A percentile compares a stretch with the other conserved stretches of the same genome.
These are phyloP conservation scores for Myotis findleyi DNA, from an alignment of 2,797 vertebrate genomes.

Conservation along the genomic window DNA sequence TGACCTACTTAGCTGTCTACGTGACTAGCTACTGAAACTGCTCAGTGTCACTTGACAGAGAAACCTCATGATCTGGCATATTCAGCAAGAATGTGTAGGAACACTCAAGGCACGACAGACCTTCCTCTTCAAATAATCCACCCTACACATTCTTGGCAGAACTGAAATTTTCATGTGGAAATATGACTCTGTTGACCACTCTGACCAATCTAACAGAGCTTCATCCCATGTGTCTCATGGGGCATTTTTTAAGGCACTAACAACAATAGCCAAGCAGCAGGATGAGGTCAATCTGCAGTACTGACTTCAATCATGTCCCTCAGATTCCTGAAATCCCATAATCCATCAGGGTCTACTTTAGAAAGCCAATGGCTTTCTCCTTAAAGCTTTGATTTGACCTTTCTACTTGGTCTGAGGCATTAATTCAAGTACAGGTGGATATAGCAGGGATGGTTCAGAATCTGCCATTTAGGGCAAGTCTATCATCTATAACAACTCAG, in stretches of 20 bases:
- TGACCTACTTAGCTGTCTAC: conserved; percentile 4
- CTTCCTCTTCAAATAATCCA: not conserved
- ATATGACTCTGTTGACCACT: not conserved
- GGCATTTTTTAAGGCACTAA: not conserved
- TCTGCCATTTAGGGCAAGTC: not conserved
- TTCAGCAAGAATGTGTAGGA: not conserved
- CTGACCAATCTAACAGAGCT: not conserved
- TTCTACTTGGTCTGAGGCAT: not conserved
- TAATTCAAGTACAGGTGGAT: not conserved
- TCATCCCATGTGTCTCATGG: not conserved
- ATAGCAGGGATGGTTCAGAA: not conserved
- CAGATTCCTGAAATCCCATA: not conserved
- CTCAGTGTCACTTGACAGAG: not conserved
- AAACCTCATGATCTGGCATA: not conserved
- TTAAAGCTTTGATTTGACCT: not conserved
- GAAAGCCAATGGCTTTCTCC: not conserved
- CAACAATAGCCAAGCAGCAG: not conserved
- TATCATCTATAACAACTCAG: not conserved
- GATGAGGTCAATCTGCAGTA: not conserved
- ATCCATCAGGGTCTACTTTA: not conserved
- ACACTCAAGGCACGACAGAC: not conserved
- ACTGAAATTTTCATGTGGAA: not conserved
- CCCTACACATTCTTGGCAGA: not conserved
- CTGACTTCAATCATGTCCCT: not conserved
- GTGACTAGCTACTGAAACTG: not conserved